Evolutionary conservation across 2,113 vertebrate genomes (phyloP), one percentile per base, ranked within the genome.

Genomic region (Hippocampus abdominalis): DNA sequence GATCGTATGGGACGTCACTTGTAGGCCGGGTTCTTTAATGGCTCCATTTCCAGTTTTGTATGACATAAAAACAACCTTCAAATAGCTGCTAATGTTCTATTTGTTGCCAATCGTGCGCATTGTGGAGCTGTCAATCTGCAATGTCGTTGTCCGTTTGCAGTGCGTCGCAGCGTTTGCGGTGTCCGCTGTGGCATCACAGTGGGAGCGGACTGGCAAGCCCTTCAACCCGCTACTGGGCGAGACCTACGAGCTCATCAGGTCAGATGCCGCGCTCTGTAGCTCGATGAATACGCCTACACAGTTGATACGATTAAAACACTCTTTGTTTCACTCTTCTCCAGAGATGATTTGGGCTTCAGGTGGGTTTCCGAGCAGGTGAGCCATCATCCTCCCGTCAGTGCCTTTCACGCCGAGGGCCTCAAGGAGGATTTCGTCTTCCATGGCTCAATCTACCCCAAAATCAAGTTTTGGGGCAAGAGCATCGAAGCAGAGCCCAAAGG

Each of bases 391-490:
- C 97, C 97, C 1, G 91, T 99, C 81, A 99, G 96, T 86, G 97
- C 97, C 82, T 98, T 99, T 90, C 94, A 97, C 5, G 97, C 95
- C 2, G 95, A 98, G 90, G 97, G 97, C 46, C 85, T 98, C 74
- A 91, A 93, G 75, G 94, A 94, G 7, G 94, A 98, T 86, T 99
- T 99, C 76, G 85, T 95, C 73, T 99, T 99, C 87, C 97, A 98
- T 60, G 97, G 97, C 72, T 98, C 97, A 39, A 96, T 99, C 85
- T 99, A 95, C 78, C 97, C 97, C 57, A 99, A 98, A 85, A 94
- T 99, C 36, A 99, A 97, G 83, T 99, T 98, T 84, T 98, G 97
- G 96, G 97, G 97, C 3, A 99, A 99, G 85, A 97, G 96, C 0
- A 97, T 98, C 69, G 97, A 99, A 91, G 97, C 97, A 0, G 97